These are phyloP conservation scores for Sinelater perroti DNA, from an alignment of 2,888 invertebrate species.

Conservation along the genomic window DNA sequence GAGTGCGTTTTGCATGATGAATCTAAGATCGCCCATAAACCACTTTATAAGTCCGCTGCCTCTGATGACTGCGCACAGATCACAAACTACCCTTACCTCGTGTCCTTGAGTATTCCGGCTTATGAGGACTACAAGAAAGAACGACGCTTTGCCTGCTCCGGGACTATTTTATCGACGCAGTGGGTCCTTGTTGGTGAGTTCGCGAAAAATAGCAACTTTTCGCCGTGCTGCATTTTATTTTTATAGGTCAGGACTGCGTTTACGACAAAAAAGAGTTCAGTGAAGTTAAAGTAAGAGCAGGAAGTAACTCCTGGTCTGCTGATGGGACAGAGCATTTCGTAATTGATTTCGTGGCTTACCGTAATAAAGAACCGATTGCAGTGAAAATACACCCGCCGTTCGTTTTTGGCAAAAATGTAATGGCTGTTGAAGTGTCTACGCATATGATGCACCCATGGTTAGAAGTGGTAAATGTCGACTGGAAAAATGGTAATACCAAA, in stretches of 20 bases:
- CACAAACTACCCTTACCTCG: conserved; percentile 13
- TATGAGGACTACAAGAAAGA: conserved; percentile 4
- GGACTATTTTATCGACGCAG: conserved; percentile 7
- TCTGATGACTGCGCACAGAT: background rate
- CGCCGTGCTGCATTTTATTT: too few species aligned
- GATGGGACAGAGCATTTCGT: background rate
- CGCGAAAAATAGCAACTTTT: background rate
- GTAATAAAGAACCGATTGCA: background rate
- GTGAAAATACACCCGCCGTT: background rate
- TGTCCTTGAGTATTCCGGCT: conserved; percentile 11
- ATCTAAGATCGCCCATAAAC: background rate
- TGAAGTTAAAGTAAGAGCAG: background rate
- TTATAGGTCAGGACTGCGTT: conserved; percentile 2
- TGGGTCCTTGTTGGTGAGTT: conserved; percentile 12
- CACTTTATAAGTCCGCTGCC: background rate
- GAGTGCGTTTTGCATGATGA: background rate
- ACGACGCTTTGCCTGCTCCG: conserved; percentile 6
- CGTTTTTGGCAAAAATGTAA: background rate
- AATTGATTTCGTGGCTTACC: too few species aligned
- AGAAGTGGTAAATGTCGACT: background rate
- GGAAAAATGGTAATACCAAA: background rate
- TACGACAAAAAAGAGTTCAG: background rate
- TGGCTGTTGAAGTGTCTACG: background rate
- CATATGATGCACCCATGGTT: background rate
- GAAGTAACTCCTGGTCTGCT: conserved; percentile 2